These are phyloP conservation scores for Pteria penguin DNA, from an alignment of 2,888 invertebrate genomes.

Conservation along the genomic window DNA sequence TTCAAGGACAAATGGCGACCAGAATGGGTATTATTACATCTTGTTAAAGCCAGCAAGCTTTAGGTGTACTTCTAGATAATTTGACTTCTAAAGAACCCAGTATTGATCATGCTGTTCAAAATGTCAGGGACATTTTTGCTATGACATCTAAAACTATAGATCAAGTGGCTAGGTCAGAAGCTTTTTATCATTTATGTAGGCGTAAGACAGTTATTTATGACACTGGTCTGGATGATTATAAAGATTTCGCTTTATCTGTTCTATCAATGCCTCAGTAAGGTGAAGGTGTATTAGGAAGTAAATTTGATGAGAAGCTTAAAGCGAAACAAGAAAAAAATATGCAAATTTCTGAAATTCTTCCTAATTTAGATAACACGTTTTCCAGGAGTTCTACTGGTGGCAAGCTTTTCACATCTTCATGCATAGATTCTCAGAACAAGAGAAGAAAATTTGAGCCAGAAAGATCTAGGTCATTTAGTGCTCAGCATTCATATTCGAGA, in stretches of 20 bases:
- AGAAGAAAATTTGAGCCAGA: too few relatives aligned
- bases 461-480: too few relatives aligned
- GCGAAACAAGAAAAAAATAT: constrained; percentile 40
- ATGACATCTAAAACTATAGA: constrained; percentile 40
- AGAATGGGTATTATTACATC: constrained; percentile 37
- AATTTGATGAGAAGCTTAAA: constrained; percentile 34
- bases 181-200: constrained; percentile 34
- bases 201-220: constrained; percentile 33
- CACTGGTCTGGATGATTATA: constrained; percentile 29
- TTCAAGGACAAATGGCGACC: constrained; percentile 35
- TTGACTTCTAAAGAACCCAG: constrained; percentile 11
- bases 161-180: constrained; percentile 29
- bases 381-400: neutral
- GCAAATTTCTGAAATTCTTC: constrained; percentile 34
- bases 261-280: constrained; percentile 28
- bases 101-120: constrained; percentile 29
- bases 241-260: constrained; percentile 26
- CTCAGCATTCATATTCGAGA: constrained; percentile 24
- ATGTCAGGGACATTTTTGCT: constrained; percentile 46
- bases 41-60: constrained; percentile 29
- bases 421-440: too few relatives aligned
- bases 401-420: too few relatives aligned
- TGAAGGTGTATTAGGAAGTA: constrained; percentile 37
- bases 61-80: constrained; percentile 4
- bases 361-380: constrained; percentile 26